Evolutionary conservation across 2,113 vertebrate species (phyloP).

Genomic region (Cercopithecus mona): DNA sequence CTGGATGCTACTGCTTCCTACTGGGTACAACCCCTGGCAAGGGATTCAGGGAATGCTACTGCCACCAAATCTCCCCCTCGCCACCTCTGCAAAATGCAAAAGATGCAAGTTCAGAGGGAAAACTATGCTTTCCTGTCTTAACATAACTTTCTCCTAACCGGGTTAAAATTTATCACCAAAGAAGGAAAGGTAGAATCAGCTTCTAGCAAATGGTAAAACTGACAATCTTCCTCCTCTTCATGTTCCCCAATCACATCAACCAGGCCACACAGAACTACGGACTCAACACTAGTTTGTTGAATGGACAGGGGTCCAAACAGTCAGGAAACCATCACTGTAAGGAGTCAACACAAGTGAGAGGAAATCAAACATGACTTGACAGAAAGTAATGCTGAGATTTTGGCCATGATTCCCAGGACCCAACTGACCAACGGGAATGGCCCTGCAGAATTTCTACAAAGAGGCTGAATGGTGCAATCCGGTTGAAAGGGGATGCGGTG

Average conservation of each 20-base stretch:
- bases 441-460: neutral
- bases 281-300: neutral
- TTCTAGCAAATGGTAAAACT: neutral
- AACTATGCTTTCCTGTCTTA: neutral
- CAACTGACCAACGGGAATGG: neutral
- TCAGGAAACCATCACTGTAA: neutral
- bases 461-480: neutral
- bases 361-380: neutral
- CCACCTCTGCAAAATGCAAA: neutral
- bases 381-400: neutral
- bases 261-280: neutral
- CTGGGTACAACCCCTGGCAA: too few relatives aligned
- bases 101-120: neutral
- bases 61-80: neutral
- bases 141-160: neutral
- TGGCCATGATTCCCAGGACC: neutral
- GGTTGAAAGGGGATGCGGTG: neutral
- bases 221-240: neutral
- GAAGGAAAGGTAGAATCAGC: neutral
- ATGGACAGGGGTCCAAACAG: neutral
- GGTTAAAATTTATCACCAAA: slow-evolving; percentile 14
- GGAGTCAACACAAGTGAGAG: neutral
- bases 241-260: neutral
- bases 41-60: neutral
- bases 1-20: neutral